phyloP scores from a whole-genome alignment of 2,888 invertebrate genomes.

The Poecilobothrus nobilitatus region DNA sequence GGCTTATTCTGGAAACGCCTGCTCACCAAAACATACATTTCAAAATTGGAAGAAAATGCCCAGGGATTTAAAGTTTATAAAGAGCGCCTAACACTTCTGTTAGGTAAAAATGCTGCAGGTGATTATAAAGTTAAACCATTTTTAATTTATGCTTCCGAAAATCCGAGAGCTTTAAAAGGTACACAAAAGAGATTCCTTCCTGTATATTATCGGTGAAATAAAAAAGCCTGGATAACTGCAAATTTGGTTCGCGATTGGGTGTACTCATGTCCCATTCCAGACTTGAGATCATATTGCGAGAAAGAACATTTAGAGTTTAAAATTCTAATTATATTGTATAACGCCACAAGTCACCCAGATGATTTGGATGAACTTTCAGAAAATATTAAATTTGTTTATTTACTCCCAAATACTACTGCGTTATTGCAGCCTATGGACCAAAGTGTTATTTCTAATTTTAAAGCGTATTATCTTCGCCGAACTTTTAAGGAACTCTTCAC shows the following conservation, averaged over 20 bases:
- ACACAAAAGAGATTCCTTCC: too few relatives aligned
- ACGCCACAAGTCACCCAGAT: neutral
- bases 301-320: too few relatives aligned
- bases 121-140: slow-evolving; percentile 12
- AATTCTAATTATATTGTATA: neutral
- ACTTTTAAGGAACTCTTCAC: too few relatives aligned
- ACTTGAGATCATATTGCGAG: too few relatives aligned
- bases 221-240: slow-evolving; percentile 12
- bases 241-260: slow-evolving; percentile 2
- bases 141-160: neutral
- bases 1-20: slow-evolving; percentile 15
- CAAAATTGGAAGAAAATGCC: slow-evolving; percentile 10
- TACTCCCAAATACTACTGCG: neutral
- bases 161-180: slow-evolving; percentile 11
- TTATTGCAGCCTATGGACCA: neutral
- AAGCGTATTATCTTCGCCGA: slow-evolving; percentile 17
- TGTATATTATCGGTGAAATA: neutral
- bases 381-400: neutral
- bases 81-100: slow-evolving; percentile 13
- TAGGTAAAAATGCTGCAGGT: slow-evolving; percentile 14
- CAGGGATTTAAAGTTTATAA: slow-evolving; percentile 14
- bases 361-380: neutral
- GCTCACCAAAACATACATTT: slow-evolving; percentile 16
- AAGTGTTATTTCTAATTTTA: slow-evolving; percentile 18
- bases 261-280: too few relatives aligned